Evolutionary conservation across 2,888 invertebrate species (phyloP), one percentile per base, ranked within the genome.

Genomic region (Acronicta leporina): DNA sequence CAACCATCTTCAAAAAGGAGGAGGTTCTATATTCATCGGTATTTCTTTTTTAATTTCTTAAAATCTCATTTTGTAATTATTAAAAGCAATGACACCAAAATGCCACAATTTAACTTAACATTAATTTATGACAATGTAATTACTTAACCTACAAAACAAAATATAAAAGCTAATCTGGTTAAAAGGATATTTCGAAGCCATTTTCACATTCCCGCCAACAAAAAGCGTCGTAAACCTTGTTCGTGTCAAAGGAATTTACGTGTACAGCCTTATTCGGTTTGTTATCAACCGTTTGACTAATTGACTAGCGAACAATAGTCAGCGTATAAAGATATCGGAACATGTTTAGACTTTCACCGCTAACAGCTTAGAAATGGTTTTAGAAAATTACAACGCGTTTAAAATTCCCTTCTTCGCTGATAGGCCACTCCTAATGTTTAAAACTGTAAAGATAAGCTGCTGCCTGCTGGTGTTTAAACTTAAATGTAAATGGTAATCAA

Each of bases 181-280:
- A 59, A 52, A 73, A 76, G 68, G 50, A 68, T 73, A 70, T 67
- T 69, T 59, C 60, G 51, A 68, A 62, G 59, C 65, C 55, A 62
- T 73, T 79, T 77, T 73, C 67, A 65, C 65, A 57, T 76, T 72
- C 57, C 53, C 43, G 63, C 61, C 73, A 77, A 74, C 52, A 71
- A 75, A 77, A 77, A 63, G 45, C 59, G 53, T 80, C 75, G 79
- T 75, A 78, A 82, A 75, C 73, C 75, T 76, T 77, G 78, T 78
- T 73, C 69, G 67, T 73, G 79, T 77, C 77, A 75, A 74, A 77
- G 79, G 79, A 79, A 82, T 81, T 81, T 80, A 79, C 75, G 73
- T 65, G 56, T 74, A 74, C 67, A 73, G 68, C 69, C 65, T 71
- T 75, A 74, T 66, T 67, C 69, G 71, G 67, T 61, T 61, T 56